Conservation (phyloP, 2,888 invertebrate genomes). For the Latheticus oryzae region DNA sequence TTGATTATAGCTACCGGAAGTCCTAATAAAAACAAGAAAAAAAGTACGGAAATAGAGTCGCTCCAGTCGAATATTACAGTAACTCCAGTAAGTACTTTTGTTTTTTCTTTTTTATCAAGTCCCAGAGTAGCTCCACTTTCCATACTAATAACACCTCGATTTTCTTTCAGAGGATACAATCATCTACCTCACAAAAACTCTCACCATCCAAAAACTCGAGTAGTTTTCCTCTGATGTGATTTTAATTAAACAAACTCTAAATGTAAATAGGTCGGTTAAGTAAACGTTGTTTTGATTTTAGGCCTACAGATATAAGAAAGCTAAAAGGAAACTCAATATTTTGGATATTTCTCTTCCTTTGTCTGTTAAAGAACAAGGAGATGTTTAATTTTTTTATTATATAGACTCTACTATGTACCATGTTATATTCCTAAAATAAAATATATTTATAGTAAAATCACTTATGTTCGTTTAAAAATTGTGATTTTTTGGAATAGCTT, state of each 20-base stretch:
- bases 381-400: constrained; percentile 36
- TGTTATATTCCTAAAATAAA: constrained; percentile 40
- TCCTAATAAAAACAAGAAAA: constrained; percentile 60
- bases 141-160: constrained; percentile 31
- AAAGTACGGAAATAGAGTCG: constrained; percentile 54
- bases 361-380: constrained; percentile 49
- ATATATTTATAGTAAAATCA: constrained; percentile 38
- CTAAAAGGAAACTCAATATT: constrained; percentile 58
- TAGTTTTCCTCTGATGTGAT: constrained; percentile 41
- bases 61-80: constrained; percentile 51
- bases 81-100: constrained; percentile 56
- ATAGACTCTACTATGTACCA: constrained; percentile 34
- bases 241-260: constrained; percentile 17
- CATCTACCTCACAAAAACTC: constrained; percentile 60
- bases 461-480: too few relatives aligned
- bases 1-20: constrained; percentile 55
- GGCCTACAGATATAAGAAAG: constrained; percentile 60
- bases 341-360: constrained; percentile 54
- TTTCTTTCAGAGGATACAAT: constrained; percentile 60
- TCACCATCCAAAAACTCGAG: constrained; percentile 53
- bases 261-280: constrained; percentile 36
- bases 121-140: constrained; percentile 25
- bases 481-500: too few relatives aligned
- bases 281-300: constrained; percentile 52
- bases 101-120: background rate